phyloP scores from a whole-genome alignment of 2,797 vertebrate species.

The Perodicticus potto region DNA sequence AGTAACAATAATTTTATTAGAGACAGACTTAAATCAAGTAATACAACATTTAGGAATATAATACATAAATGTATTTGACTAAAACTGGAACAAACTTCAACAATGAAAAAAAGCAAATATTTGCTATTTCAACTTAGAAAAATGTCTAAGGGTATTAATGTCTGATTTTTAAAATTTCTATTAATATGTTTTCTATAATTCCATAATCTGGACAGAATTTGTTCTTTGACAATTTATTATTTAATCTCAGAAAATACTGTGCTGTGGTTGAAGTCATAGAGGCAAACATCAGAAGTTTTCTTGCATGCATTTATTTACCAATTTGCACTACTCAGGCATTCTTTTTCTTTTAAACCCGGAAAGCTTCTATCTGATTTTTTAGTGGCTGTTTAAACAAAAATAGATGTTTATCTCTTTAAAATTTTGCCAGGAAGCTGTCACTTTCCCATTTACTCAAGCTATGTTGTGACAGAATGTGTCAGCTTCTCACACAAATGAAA shows the following conservation, averaged over 20 bases:
- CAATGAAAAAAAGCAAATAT: neutral
- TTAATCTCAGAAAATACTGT: slow-evolving; percentile 62
- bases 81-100: neutral
- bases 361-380: slow-evolving; percentile 85
- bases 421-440: slow-evolving; percentile 91
- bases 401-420: slow-evolving; percentile 92
- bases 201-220: neutral
- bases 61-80: neutral
- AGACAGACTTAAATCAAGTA: neutral
- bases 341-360: slow-evolving; percentile 83
- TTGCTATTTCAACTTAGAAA: slow-evolving; percentile 47
- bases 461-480: slow-evolving; percentile 92
- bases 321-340: slow-evolving; percentile 81
- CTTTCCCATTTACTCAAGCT: slow-evolving; percentile 89
- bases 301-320: slow-evolving; percentile 77
- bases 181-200: slow-evolving; percentile 27
- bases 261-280: slow-evolving; percentile 61
- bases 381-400: slow-evolving; percentile 91
- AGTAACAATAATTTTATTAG: neutral
- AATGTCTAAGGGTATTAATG: neutral
- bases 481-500: slow-evolving; percentile 90
- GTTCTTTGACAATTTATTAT: slow-evolving; percentile 12
- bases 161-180: neutral
- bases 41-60: neutral
- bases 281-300: slow-evolving; percentile 68